These are phyloP conservation scores for Pygocentrus nattereri DNA, from an alignment of 2,797 vertebrate genomes.

Conservation along the genomic window DNA sequence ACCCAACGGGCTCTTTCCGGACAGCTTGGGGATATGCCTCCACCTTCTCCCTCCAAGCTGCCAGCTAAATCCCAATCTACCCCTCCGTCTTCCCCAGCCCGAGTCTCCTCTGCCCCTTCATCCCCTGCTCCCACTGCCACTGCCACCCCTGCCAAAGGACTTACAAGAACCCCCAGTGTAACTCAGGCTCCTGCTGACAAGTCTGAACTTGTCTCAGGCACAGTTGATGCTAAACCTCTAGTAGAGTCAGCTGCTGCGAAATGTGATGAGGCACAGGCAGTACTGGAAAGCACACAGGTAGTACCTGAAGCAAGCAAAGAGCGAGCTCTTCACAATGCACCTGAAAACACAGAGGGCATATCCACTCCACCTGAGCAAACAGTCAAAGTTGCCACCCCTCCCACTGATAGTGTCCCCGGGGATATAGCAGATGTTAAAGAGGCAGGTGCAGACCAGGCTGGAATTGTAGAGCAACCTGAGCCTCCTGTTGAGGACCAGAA, in stretches of 20 bases:
- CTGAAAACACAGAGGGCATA: slow-evolving; percentile 50
- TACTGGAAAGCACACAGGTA: slow-evolving; percentile 69
- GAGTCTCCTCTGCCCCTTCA: slow-evolving; percentile 64
- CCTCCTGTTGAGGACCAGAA: slow-evolving; percentile 24
- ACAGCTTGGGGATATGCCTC: slow-evolving; percentile 86
- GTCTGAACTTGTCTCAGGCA: slow-evolving; percentile 65
- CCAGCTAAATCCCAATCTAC: slow-evolving; percentile 66
- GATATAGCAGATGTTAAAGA: slow-evolving; percentile 60
- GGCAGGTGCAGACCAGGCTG: slow-evolving; percentile 50
- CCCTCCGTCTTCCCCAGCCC: slow-evolving; percentile 60
- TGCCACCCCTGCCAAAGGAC: slow-evolving; percentile 62
- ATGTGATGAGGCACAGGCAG: slow-evolving; percentile 58
- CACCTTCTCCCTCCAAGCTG: slow-evolving; percentile 71
- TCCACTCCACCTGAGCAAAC: slow-evolving; percentile 51
- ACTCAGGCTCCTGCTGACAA: slow-evolving; percentile 54
- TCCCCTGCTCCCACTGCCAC: slow-evolving; percentile 56
- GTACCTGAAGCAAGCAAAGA: slow-evolving; percentile 53
- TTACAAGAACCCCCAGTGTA: slow-evolving; percentile 58
- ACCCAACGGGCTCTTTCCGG: slow-evolving; percentile 92
- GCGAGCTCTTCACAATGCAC: slow-evolving; percentile 43
- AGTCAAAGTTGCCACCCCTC: slow-evolving; percentile 29
- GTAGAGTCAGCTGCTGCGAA: slow-evolving; percentile 65
- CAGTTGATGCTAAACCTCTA: slow-evolving; percentile 74
- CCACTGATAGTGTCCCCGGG: slow-evolving; percentile 51
- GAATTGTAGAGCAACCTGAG: slow-evolving; percentile 30